These are phyloP conservation scores for Apodemus speciosus DNA, from an alignment of 2,113 vertebrate species.

Conservation along the genomic window DNA sequence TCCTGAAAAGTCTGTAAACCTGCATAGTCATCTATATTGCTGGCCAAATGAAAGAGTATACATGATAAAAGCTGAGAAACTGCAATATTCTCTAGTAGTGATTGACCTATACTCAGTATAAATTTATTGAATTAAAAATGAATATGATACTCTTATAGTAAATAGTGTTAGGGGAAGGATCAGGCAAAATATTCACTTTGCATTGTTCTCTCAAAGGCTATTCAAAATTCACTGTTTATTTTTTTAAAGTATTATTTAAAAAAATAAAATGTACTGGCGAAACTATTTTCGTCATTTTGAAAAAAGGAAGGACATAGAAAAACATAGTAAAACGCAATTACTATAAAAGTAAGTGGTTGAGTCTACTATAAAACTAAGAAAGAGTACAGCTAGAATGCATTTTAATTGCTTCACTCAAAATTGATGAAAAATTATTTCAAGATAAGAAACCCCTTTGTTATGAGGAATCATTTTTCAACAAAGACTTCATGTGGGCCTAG, in stretches of 20 bases:
- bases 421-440: not conserved
- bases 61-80: not conserved
- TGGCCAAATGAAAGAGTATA: not conserved
- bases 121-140: not conserved
- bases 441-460: not conserved
- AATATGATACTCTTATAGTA: not conserved
- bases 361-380: not conserved
- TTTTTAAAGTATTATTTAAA: not conserved
- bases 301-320: not conserved
- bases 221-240: not conserved
- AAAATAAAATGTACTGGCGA: not conserved
- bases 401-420: not conserved
- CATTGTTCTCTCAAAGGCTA: not conserved
- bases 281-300: not conserved
- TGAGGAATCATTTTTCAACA: not conserved
- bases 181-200: not conserved
- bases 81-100: not conserved
- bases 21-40: not conserved
- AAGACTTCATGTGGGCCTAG: too few species aligned
- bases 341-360: too few species aligned
- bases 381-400: not conserved
- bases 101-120: not conserved
- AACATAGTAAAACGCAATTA: not conserved
- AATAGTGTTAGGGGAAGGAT: not conserved
- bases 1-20: conserved; percentile 2